Evolutionary conservation across 2,113 vertebrate species (phyloP).

Genomic region (Hepsetus odoe): DNA sequence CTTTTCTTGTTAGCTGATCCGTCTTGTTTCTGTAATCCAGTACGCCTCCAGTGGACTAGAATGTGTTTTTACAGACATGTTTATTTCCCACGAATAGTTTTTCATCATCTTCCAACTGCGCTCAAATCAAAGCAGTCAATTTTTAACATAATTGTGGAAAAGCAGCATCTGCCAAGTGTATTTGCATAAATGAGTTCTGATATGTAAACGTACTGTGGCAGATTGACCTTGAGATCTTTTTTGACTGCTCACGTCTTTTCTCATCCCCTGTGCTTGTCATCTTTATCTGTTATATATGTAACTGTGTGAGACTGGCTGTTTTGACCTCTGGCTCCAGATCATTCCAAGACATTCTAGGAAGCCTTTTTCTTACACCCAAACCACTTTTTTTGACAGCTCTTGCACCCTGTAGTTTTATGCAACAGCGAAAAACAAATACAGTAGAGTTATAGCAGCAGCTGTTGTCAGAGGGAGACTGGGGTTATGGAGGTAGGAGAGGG

Average conservation of each 20-base stretch:
- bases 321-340: slow-evolving; percentile 16
- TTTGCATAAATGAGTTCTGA: slow-evolving; percentile 30
- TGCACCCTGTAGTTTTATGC: slow-evolving; percentile 63
- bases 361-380: slow-evolving; percentile 55
- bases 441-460: slow-evolving; percentile 86
- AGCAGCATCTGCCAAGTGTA: slow-evolving; percentile 5
- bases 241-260: not conserved
- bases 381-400: slow-evolving; percentile 59
- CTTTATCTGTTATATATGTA: slow-evolving; percentile 26
- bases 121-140: slow-evolving; percentile 22
- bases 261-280: not conserved
- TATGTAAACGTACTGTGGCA: not conserved
- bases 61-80: slow-evolving; percentile 11
- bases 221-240: not conserved
- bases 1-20: not conserved
- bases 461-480: slow-evolving; percentile 65
- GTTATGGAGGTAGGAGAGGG: slow-evolving; percentile 28
- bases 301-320: slow-evolving; percentile 6
- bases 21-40: not conserved
- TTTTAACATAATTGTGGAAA: slow-evolving; percentile 18
- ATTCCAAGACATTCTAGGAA: slow-evolving; percentile 40
- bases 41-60: not conserved
- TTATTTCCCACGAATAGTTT: slow-evolving; percentile 15
- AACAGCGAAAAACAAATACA: slow-evolving; percentile 69
- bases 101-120: slow-evolving; percentile 3